phyloP scores from a whole-genome alignment of 1,140 invertebrate species.

The Notospermus geniculatus region DNA sequence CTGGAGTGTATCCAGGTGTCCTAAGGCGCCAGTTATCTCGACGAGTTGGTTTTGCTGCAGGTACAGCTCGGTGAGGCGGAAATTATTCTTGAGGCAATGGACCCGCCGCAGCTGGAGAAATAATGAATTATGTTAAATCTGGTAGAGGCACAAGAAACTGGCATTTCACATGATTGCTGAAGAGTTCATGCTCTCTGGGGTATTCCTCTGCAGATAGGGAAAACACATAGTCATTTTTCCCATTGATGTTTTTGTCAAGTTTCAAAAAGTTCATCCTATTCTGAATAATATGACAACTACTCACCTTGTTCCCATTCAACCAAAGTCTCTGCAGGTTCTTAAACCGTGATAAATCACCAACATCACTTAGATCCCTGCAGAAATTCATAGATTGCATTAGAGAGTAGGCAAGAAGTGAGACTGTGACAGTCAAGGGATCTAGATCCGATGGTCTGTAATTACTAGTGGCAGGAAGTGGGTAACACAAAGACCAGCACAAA shows the following conservation, averaged over 20 bases:
- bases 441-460: background rate
- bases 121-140: constrained; percentile 10
- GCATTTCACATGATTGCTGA: background rate
- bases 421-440: background rate
- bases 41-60: constrained; percentile 47
- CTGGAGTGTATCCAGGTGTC: constrained; percentile 41
- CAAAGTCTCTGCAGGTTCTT: constrained; percentile 39
- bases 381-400: constrained; percentile 1
- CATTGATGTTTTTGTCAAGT: too few species aligned
- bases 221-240: too few species aligned
- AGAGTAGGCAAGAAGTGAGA: background rate
- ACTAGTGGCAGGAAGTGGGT: too few species aligned
- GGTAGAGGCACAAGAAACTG: background rate
- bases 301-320: constrained; percentile 48
- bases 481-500: too few species aligned
- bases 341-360: constrained; percentile 35
- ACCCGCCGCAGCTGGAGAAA: constrained; percentile 34
- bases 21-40: constrained; percentile 37
- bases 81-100: constrained; percentile 36
- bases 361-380: constrained; percentile 37
- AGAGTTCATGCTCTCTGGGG: background rate
- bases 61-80: constrained; percentile 41
- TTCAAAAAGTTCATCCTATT: too few species aligned
- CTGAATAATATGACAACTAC: background rate
- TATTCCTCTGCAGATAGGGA: background rate